A percentile compares a stretch with the other conserved stretches of the same genome.
Conservation (phyloP, 2,113 vertebrate species). For the Oceanodroma tethys region DNA sequence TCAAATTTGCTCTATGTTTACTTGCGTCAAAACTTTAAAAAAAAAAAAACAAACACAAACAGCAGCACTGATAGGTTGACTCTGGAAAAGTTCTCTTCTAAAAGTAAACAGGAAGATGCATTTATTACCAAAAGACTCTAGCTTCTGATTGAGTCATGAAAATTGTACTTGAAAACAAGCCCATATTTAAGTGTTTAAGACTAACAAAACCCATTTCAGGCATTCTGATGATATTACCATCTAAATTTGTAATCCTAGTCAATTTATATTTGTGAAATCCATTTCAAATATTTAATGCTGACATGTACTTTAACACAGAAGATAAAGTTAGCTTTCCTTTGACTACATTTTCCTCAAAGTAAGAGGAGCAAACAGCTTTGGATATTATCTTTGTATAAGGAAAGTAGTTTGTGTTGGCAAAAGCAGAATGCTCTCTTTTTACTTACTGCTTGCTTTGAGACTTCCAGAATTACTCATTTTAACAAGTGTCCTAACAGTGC, state of each 20-base stretch:
- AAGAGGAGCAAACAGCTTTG: not conserved
- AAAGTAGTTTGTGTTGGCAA: conserved; percentile 42
- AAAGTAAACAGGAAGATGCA: not conserved
- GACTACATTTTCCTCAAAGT: not conserved
- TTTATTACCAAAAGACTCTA: not conserved
- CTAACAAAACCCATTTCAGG: not conserved
- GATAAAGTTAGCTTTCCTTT: not conserved
- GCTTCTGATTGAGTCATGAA: not conserved
- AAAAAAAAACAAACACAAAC: not conserved
- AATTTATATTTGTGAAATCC: not conserved
- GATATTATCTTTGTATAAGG: conserved; percentile 25
- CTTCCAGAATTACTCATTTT: conserved; percentile 1
- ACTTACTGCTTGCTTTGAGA: not conserved
- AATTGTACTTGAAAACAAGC: not conserved
- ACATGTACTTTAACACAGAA: not conserved
- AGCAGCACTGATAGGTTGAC: not conserved
- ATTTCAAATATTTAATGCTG: not conserved
- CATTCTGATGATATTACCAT: not conserved
- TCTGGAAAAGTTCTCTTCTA: not conserved
- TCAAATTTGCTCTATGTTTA: not conserved
- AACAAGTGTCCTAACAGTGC: not conserved
- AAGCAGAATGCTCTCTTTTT: conserved; percentile 9
- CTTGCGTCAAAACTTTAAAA: not conserved
- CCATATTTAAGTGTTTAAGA: not conserved
- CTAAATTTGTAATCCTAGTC: not conserved